Percentiles rank a stretch among this genome's conserved stretches.
Evolutionary conservation across 2,797 vertebrate genomes (phyloP).

Genomic region (Pseudotriccus pelzelni): DNA sequence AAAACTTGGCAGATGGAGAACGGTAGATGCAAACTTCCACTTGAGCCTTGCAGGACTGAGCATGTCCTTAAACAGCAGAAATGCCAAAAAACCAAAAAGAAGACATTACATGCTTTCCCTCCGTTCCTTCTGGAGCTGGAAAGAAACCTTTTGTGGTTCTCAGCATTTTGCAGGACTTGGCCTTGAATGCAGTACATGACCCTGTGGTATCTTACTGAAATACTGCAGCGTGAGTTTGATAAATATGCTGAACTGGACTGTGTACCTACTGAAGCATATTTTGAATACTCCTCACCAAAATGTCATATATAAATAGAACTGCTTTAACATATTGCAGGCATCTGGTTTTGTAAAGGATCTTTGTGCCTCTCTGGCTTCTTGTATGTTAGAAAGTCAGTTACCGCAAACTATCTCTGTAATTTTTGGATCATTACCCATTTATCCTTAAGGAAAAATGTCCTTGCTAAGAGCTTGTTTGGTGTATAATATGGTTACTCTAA

Average conservation of each 20-base stretch:
- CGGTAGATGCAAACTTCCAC: background rate
- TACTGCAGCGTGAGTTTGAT: background rate
- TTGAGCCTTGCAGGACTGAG: background rate
- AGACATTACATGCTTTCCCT: background rate
- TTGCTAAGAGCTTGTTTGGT: background rate
- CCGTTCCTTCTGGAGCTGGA: background rate
- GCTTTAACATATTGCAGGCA: background rate
- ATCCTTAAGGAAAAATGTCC: slow-evolving; percentile 1
- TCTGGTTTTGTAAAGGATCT: background rate
- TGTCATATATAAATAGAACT: background rate
- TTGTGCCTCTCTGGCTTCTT: background rate
- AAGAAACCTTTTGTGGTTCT: background rate
- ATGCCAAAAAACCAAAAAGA: background rate
- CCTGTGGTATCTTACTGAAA: background rate
- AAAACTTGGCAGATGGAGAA: background rate
- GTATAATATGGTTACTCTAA: background rate
- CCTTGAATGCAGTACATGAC: background rate
- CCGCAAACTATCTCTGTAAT: background rate
- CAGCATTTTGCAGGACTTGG: background rate
- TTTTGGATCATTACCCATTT: slow-evolving; percentile 34
- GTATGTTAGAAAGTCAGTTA: background rate
- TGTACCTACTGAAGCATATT: background rate
- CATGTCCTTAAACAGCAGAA: background rate
- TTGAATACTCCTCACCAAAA: background rate
- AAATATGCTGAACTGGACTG: background rate